Percentiles rank a stretch among this genome's conserved stretches.
Conservation (phyloP, 2,113 vertebrate genomes). For the Aythya baeri region DNA sequence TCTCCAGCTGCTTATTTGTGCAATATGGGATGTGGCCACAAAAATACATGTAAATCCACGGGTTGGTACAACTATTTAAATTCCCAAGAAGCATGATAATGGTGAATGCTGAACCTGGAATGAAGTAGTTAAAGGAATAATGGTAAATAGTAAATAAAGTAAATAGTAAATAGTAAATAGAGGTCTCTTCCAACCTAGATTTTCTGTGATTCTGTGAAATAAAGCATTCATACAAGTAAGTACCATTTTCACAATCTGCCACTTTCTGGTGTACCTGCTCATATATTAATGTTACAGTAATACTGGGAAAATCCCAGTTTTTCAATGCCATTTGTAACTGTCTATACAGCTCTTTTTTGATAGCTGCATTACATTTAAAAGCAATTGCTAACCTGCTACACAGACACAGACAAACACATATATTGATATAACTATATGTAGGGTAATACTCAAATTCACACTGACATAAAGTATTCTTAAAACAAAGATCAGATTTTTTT, state of each 20-base stretch:
- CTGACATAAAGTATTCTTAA: background rate
- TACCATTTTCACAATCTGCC: background rate
- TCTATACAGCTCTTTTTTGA: background rate
- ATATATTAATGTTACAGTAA: background rate
- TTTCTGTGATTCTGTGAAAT: too few relatives aligned
- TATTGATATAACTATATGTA: background rate
- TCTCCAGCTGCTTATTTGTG: conserved; percentile 41
- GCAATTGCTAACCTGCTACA: background rate
- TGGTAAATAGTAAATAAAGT: background rate
- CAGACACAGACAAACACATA: background rate
- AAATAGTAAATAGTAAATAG: too few relatives aligned
- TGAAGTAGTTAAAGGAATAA: conserved; percentile 11
- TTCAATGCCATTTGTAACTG: background rate
- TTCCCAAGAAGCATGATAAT: conserved; percentile 86
- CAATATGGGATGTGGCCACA: conserved; percentile 74
- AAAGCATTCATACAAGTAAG: background rate
- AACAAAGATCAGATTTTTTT: background rate
- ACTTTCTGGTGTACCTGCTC: background rate
- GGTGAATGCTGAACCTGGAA: conserved; percentile 79
- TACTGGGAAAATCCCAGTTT: background rate
- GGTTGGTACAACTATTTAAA: conserved; percentile 85
- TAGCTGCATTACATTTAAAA: background rate
- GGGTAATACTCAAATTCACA: background rate
- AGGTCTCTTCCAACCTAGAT: too few relatives aligned
- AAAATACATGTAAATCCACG: conserved; percentile 88